phyloP scores from a whole-genome alignment of 2,888 invertebrate species.

The Ischnura elegans region DNA sequence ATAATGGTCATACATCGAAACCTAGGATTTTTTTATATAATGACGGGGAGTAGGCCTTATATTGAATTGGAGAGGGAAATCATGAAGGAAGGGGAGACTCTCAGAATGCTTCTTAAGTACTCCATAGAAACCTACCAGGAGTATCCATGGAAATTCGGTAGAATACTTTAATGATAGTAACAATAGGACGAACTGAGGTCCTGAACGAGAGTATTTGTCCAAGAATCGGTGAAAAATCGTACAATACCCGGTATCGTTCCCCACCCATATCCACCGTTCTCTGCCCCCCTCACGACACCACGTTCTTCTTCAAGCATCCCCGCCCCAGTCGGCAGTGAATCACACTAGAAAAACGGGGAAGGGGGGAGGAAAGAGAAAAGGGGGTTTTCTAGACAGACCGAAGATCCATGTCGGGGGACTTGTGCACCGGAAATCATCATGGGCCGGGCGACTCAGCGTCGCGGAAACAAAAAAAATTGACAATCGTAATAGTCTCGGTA shows the following conservation, averaged over 20 bases:
- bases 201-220: too few relatives aligned
- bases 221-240: not conserved
- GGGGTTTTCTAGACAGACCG: not conserved
- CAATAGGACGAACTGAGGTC: too few relatives aligned
- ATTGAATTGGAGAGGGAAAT: too few relatives aligned
- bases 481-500: constrained; percentile 56
- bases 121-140: too few relatives aligned
- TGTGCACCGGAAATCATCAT: constrained; percentile 58
- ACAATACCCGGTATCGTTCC: not conserved
- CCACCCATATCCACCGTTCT: not conserved
- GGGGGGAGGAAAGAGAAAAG: too few relatives aligned
- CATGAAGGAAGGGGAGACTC: too few relatives aligned
- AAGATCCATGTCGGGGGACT: constrained; percentile 35
- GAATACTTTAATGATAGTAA: too few relatives aligned
- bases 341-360: not conserved
- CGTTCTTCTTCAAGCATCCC: not conserved
- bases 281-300: not conserved
- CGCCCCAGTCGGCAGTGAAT: constrained; percentile 20
- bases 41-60: too few relatives aligned
- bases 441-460: constrained; percentile 58
- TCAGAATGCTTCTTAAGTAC: too few relatives aligned
- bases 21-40: too few relatives aligned
- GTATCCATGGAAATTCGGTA: too few relatives aligned
- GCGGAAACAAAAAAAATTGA: constrained; percentile 58
- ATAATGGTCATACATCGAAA: too few relatives aligned